Conservation (phyloP, 2,888 invertebrate genomes). For the Sisyra nigra region DNA sequence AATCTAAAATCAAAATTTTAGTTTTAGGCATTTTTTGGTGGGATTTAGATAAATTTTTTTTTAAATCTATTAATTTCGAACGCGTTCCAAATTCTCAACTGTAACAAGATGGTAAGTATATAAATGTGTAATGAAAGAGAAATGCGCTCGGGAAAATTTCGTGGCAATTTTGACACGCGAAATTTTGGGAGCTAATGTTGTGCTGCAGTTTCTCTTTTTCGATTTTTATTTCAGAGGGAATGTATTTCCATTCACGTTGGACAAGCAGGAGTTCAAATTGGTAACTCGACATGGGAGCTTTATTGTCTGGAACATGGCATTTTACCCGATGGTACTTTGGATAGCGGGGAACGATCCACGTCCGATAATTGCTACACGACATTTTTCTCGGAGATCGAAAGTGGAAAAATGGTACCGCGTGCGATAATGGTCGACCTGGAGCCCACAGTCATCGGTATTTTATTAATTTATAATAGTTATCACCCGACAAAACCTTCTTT, state of each 20-base stretch:
- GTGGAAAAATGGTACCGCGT: conserved; percentile 79
- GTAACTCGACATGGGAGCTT: conserved; percentile 71
- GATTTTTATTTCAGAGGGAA: conserved; percentile 45
- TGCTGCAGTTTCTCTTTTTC: neutral
- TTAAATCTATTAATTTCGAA: too few species aligned
- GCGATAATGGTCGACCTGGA: conserved; percentile 79
- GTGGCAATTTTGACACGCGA: too few species aligned
- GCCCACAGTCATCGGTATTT: conserved; percentile 68
- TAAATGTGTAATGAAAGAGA: too few species aligned
- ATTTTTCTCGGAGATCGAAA: conserved; percentile 70
- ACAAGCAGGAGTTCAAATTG: conserved; percentile 75
- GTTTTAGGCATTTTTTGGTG: too few species aligned
- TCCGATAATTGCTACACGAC: conserved; percentile 44
- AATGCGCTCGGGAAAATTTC: too few species aligned
- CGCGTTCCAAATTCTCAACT: too few species aligned
- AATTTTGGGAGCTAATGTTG: too few species aligned
- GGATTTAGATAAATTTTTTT: too few species aligned
- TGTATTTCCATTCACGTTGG: conserved; percentile 78
- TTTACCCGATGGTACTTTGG: conserved; percentile 58
- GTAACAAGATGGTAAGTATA: too few species aligned
- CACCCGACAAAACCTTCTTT: too few species aligned
- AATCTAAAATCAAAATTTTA: too few species aligned
- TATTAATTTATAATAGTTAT: neutral
- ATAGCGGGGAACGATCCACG: conserved; percentile 28
- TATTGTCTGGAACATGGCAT: conserved; percentile 74